A percentile compares a stretch with the other conserved stretches of the same genome.
Conservation (phyloP, 2,888 invertebrate species). For the Limenitis arthemis region DNA sequence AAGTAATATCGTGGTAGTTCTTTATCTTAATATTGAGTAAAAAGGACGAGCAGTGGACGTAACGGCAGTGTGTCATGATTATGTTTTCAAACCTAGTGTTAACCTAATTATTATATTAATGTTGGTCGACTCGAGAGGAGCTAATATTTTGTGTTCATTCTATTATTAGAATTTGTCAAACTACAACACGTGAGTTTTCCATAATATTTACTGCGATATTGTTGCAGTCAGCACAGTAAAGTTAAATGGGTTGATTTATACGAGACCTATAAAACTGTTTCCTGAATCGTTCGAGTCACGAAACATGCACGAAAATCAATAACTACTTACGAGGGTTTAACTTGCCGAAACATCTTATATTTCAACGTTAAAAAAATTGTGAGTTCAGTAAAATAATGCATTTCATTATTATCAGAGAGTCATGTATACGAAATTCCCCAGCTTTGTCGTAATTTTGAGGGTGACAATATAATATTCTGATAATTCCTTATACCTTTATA, state of each 20-base stretch:
- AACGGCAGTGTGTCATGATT: too few species aligned
- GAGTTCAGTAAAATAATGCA: not conserved
- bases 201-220: not conserved
- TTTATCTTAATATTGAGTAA: too few species aligned
- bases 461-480: too few species aligned
- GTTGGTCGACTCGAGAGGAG: too few species aligned
- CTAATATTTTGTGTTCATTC: too few species aligned
- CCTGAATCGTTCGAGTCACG: slow-evolving; percentile 6
- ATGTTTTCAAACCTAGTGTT: too few species aligned
- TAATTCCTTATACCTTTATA: too few species aligned
- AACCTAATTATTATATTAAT: too few species aligned
- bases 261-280: slow-evolving; percentile 5
- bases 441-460: too few species aligned
- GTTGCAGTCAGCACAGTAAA: slow-evolving; percentile 1
- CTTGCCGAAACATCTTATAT: not conserved
- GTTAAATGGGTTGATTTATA: slow-evolving; percentile 6
- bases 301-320: slow-evolving; percentile 12
- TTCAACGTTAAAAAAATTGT: not conserved
- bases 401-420: not conserved
- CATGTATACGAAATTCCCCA: too few species aligned
- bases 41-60: too few species aligned
- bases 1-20: too few species aligned
- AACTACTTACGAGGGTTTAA: not conserved
- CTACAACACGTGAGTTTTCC: not conserved
- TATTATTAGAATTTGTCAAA: not conserved